A percentile compares a stretch with the other conserved stretches of the same genome.
phyloP scores from a whole-genome alignment of 2,113 vertebrate genomes.

The Odobenus rosmarus region DNA sequence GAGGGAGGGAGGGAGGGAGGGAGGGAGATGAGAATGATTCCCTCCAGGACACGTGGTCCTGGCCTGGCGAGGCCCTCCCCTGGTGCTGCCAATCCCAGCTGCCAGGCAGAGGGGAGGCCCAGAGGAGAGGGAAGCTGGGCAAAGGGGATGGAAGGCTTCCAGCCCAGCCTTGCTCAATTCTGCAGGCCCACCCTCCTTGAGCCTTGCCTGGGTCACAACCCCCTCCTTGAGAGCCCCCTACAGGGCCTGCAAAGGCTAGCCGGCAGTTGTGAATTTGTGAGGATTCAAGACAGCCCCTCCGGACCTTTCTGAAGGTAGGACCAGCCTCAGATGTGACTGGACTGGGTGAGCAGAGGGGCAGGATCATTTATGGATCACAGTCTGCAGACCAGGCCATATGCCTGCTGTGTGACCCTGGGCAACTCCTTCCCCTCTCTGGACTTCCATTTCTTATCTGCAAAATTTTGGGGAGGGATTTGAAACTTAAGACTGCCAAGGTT shows the following conservation, averaged over 20 bases:
- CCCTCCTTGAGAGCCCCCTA: background rate
- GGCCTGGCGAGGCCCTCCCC: conserved; percentile 47
- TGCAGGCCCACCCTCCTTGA: background rate
- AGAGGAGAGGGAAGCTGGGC: conserved; percentile 69
- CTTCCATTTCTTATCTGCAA: conserved; percentile 56
- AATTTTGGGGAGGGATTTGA: background rate
- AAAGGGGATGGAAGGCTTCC: conserved; percentile 76
- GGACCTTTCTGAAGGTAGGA: background rate
- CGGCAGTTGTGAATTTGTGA: background rate
- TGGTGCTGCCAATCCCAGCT: conserved; percentile 52
- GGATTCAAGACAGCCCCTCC: background rate
- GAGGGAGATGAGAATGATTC: background rate
- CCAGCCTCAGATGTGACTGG: background rate
- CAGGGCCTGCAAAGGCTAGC: background rate
- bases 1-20: background rate
- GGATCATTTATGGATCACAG: background rate
- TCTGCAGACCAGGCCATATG: background rate
- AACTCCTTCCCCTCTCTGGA: background rate
- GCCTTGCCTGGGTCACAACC: background rate
- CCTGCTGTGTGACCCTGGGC: background rate
- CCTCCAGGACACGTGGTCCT: conserved; percentile 1
- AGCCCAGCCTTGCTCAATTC: conserved; percentile 64
- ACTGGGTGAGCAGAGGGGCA: background rate
- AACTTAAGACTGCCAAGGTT: background rate
- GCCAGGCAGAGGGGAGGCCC: conserved; percentile 68